These are phyloP conservation scores for Stichopus horrens DNA, from an alignment of 53 echinoderm and acorn worm species.

Conservation along the genomic window DNA sequence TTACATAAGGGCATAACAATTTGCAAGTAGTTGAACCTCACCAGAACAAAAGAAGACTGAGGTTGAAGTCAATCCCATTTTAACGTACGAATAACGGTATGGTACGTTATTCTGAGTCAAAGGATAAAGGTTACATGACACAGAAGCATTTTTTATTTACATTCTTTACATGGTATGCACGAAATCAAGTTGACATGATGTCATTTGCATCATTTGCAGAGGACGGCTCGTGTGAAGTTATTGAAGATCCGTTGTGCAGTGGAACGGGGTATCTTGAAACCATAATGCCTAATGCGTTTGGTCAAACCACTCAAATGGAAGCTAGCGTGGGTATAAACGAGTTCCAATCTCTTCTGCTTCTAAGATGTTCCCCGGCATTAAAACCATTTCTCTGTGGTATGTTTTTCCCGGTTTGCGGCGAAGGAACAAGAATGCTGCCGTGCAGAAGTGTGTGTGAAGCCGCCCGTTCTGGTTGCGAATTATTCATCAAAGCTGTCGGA, in stretches of 20 bases:
- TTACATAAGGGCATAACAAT: too few relatives aligned
- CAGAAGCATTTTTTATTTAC: too few relatives aligned
- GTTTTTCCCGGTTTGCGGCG: constrained; percentile 8
- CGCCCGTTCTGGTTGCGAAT: constrained; percentile 42
- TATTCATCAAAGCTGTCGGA: constrained; percentile 21
- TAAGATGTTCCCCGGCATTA: constrained; percentile 33
- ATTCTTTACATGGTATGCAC: too few relatives aligned
- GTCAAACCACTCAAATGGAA: constrained; percentile 1
- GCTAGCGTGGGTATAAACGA: constrained; percentile 25
- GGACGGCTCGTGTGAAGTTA: constrained; percentile 5
- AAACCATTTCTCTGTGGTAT: constrained; percentile 32
- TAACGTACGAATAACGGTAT: too few relatives aligned
- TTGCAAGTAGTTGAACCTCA: too few relatives aligned
- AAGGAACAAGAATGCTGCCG: constrained; percentile 33
- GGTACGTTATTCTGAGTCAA: too few relatives aligned
- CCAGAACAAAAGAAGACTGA: too few relatives aligned
- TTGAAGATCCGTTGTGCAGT: constrained; percentile 8
- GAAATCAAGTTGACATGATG: too few relatives aligned
- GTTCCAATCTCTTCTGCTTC: constrained; percentile 23
- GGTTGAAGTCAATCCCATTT: too few relatives aligned
- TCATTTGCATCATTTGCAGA: too few relatives aligned
- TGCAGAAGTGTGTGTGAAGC: constrained; percentile 61
- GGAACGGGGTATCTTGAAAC: constrained; percentile 14
- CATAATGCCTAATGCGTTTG: constrained; percentile 43
- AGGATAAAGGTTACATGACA: too few relatives aligned